Conservation (phyloP, 2,113 vertebrate species). For the Epinephelus cyanopodus region DNA sequence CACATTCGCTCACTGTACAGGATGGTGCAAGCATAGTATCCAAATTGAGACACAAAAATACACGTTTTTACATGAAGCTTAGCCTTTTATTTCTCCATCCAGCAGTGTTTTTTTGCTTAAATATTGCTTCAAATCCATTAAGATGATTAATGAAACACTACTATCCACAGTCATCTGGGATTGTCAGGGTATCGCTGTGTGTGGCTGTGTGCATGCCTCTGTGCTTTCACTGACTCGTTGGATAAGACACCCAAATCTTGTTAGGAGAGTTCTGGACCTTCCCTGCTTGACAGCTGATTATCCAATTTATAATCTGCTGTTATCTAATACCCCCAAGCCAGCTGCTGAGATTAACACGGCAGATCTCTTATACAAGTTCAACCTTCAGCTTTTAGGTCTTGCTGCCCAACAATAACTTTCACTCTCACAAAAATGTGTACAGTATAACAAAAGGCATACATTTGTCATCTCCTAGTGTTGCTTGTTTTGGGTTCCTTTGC, state of each 20-base stretch:
- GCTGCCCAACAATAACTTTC: neutral
- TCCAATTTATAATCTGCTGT: slow-evolving; percentile 47
- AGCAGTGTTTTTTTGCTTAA: neutral
- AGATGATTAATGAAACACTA: neutral
- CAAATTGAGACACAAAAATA: neutral
- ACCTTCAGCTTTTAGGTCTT: slow-evolving; percentile 2
- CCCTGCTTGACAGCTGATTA: slow-evolving; percentile 33
- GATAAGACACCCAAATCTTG: slow-evolving; percentile 45
- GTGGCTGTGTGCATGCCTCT: neutral
- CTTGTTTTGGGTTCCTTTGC: slow-evolving; percentile 16
- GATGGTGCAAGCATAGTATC: neutral
- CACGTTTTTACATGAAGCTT: neutral
- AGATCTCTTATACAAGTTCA: slow-evolving; percentile 21
- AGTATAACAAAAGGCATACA: neutral
- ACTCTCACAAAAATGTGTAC: neutral
- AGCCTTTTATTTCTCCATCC: neutral
- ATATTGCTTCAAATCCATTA: neutral
- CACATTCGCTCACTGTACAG: neutral
- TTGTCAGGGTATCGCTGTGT: neutral
- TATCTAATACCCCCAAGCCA: slow-evolving; percentile 48
- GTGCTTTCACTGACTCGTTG: slow-evolving; percentile 10
- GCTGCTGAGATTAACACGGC: slow-evolving; percentile 37
- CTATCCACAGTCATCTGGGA: neutral
- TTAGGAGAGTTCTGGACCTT: slow-evolving; percentile 18
- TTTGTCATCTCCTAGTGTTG: neutral